These are phyloP conservation scores for Drosophila nebulosa DNA, from an alignment of 1,140 invertebrate species.

Conservation along the genomic window DNA sequence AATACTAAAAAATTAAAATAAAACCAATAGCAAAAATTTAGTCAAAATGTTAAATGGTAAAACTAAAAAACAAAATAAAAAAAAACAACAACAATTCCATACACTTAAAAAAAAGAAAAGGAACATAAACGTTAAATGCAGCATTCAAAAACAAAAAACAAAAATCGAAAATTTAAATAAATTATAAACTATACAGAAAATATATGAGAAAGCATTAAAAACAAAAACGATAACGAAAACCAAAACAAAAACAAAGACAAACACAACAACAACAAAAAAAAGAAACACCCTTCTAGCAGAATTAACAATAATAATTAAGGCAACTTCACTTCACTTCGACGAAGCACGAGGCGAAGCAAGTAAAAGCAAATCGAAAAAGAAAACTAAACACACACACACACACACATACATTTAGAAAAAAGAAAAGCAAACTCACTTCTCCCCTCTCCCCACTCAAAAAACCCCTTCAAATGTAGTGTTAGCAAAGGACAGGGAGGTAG, in stretches of 20 bases:
- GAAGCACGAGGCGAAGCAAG: neutral
- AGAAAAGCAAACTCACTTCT: neutral
- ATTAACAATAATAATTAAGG: slow-evolving; percentile 73
- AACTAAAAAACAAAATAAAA: slow-evolving; percentile 40
- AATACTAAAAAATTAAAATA: slow-evolving; percentile 29
- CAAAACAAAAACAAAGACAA: slow-evolving; percentile 32
- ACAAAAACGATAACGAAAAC: slow-evolving; percentile 24
- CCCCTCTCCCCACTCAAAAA: neutral
- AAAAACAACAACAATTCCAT: slow-evolving; percentile 33
- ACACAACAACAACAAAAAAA: slow-evolving; percentile 30
- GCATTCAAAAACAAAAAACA: slow-evolving; percentile 24
- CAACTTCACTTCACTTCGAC: slow-evolving; percentile 25
- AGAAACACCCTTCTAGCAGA: slow-evolving; percentile 63
- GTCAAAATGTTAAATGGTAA: slow-evolving; percentile 76
- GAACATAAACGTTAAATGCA: slow-evolving; percentile 33
- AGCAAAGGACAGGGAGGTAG: neutral
- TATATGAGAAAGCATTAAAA: slow-evolving; percentile 43
- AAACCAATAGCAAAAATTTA: slow-evolving; percentile 68
- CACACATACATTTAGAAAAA: slow-evolving; percentile 5
- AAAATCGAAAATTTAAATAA: slow-evolving; percentile 48
- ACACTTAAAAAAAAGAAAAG: slow-evolving; percentile 33
- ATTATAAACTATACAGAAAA: slow-evolving; percentile 44
- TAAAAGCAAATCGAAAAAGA: slow-evolving; percentile 2
- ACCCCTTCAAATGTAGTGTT: neutral
- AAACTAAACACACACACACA: slow-evolving; percentile 23